These are phyloP conservation scores for Pollimyrus isidori DNA, from an alignment of 2,113 vertebrate genomes.

Conservation along the genomic window DNA sequence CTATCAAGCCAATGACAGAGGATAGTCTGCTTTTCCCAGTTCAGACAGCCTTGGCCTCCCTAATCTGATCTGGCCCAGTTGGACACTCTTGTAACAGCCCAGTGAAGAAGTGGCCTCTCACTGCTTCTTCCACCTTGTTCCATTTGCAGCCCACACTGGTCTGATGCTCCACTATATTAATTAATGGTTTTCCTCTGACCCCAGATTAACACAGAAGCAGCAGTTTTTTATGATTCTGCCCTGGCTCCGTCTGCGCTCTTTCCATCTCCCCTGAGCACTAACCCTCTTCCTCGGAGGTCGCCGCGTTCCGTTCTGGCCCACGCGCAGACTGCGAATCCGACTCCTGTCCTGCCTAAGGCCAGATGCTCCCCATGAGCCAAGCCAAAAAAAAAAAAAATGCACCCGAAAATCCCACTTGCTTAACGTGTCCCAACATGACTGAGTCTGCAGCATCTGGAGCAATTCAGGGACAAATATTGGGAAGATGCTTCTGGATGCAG, in stretches of 20 bases:
- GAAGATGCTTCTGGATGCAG: slow-evolving; percentile 55
- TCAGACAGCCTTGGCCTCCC: background rate
- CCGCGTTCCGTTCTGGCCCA: background rate
- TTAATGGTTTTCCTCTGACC: slow-evolving; percentile 27
- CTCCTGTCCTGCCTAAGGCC: background rate
- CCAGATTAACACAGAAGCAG: slow-evolving; percentile 45
- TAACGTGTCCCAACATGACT: slow-evolving; percentile 49
- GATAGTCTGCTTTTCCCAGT: background rate
- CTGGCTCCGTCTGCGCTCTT: slow-evolving; percentile 17
- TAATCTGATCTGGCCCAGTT: background rate
- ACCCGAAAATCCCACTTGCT: slow-evolving; percentile 16
- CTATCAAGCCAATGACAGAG: background rate
- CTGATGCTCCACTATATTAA: slow-evolving; percentile 21
- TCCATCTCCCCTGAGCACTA: slow-evolving; percentile 1
- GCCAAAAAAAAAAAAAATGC: background rate
- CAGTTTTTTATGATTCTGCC: slow-evolving; percentile 35
- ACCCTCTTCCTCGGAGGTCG: slow-evolving; percentile 8
- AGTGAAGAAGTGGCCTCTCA: background rate
- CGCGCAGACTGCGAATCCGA: background rate
- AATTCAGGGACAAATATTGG: slow-evolving; percentile 51
- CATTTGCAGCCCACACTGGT: slow-evolving; percentile 26
- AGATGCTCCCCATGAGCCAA: slow-evolving; percentile 1
- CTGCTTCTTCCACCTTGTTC: background rate
- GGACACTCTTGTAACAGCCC: background rate
- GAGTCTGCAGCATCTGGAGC: slow-evolving; percentile 58